Conservation (phyloP, 2,888 invertebrate genomes). For the Nowickia ferox region DNA sequence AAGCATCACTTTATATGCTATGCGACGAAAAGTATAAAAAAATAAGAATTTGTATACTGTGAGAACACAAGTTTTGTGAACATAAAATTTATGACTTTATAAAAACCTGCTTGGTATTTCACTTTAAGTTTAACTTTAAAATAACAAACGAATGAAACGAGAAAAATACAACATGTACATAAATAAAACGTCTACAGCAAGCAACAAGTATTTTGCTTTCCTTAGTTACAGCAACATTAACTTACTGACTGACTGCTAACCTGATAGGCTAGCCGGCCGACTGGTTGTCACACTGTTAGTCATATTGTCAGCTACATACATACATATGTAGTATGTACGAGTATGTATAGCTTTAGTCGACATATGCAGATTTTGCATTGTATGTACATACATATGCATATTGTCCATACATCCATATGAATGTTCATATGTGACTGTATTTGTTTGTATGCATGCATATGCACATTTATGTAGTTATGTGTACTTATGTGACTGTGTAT, state of each 20-base stretch:
- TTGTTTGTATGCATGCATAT: neutral
- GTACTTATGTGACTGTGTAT: neutral
- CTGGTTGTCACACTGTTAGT: constrained; percentile 64
- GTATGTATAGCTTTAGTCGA: constrained; percentile 32
- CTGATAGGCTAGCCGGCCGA: constrained; percentile 33
- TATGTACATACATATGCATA: neutral
- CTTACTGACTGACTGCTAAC: constrained; percentile 40
- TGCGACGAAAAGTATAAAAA: constrained; percentile 60
- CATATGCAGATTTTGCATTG: constrained; percentile 50
- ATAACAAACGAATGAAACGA: constrained; percentile 56
- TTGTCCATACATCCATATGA: neutral
- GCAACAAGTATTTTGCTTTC: constrained; percentile 63
- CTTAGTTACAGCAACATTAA: constrained; percentile 57
- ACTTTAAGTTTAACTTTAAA: constrained; percentile 61
- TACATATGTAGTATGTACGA: too few relatives aligned
- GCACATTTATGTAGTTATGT: neutral
- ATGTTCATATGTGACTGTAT: neutral
- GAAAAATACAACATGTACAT: constrained; percentile 73
- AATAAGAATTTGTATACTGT: constrained; percentile 57
- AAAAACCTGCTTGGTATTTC: constrained; percentile 75
- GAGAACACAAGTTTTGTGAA: constrained; percentile 72
- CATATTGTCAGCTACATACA: constrained; percentile 44
- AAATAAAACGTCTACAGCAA: constrained; percentile 67
- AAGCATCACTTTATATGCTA: constrained; percentile 34
- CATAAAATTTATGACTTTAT: constrained; percentile 76